Percentiles rank a stretch among this genome's conserved stretches.
Evolutionary conservation across 2,113 vertebrate genomes (phyloP).

Genomic region (Pterophyllum scalare): DNA sequence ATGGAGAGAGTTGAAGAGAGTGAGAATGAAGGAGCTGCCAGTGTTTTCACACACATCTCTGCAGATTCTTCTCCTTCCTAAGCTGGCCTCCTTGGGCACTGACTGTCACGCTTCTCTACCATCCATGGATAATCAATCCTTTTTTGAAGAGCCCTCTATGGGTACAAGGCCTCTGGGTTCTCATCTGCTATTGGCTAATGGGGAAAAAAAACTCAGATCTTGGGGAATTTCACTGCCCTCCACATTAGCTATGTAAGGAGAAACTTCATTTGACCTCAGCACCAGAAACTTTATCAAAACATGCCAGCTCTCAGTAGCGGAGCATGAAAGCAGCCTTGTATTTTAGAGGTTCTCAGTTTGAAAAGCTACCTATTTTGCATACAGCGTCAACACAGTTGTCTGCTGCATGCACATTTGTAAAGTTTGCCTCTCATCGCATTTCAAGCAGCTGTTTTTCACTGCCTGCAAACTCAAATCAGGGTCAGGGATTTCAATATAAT

Average conservation of each 20-base stretch:
- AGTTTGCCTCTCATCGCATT: conserved; percentile 17
- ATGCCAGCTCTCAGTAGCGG: neutral
- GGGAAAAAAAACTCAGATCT: conserved; percentile 53
- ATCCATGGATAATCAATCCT: conserved; percentile 80
- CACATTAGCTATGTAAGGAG: conserved; percentile 64
- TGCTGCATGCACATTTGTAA: neutral
- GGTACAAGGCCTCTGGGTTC: conserved; percentile 55
- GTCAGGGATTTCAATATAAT: conserved; percentile 37
- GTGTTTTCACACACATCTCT: conserved; percentile 67
- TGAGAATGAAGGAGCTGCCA: conserved; percentile 49
- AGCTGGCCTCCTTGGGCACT: conserved; percentile 72
- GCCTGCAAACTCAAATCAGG: conserved; percentile 32
- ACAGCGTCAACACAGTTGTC: neutral
- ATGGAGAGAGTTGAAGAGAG: conserved; percentile 45
- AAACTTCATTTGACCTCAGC: conserved; percentile 72
- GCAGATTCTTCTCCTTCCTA: conserved; percentile 60
- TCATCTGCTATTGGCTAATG: conserved; percentile 63
- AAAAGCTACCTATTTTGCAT: conserved; percentile 21
- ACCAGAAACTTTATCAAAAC: conserved; percentile 46
- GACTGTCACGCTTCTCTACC: conserved; percentile 76
- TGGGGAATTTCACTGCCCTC: conserved; percentile 71
- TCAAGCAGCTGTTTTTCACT: conserved; percentile 4
- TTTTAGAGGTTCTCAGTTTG: neutral
- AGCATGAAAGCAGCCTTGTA: conserved; percentile 26
- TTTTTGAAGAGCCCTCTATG: conserved; percentile 72